Evolutionary conservation across 2,113 vertebrate genomes (phyloP), one percentile per base, ranked within the genome.

Genomic region (Australoheros scitulus): DNA sequence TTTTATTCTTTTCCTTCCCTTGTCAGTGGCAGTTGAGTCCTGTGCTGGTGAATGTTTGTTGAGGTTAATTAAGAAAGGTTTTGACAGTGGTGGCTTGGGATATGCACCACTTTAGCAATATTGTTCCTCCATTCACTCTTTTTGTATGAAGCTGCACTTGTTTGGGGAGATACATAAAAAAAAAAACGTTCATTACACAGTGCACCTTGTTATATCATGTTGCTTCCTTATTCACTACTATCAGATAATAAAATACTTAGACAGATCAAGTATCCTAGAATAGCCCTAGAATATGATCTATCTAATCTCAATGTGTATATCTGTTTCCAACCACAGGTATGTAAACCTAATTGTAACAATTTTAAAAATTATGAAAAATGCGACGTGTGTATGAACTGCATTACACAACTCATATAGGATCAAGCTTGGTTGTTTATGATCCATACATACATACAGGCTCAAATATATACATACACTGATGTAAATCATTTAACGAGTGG

Each of bases 21-120:
- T 55, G 70, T 70, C 43, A 58, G 43, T 72, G 11, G 57, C 57
- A 52, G 59, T 24, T 24, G n/a, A 85, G 60, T 32, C 75, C 36
- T 85, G 26, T 76, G 50, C 68, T 22, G 55, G 38, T 29, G 11
- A 77, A 38, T 32, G 41, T 79, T 65, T 56, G 14, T 61, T 56
- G 32, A 60, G 20, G 34, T 74, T 86, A 72, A 86, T 75, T 75
- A 61, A 77, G 64, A 78, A 24, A 41, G 36, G 9, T 47, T 86
- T 64, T 59, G 36, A 82, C 83, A 63, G 52, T 61, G 58, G 17
- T 41, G 59, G 56, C 38, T 55, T 63, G 61, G 18, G 24, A 68
- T 20, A 55, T 32, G n/a, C 55, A 9, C 75, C 38, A 55, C 22
- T 47, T 77, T 29, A 43, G 11, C 24, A 36, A 59, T 20, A 20